phyloP scores from a whole-genome alignment of 1,140 invertebrate species.

The Amphibalanus amphitrite region DNA sequence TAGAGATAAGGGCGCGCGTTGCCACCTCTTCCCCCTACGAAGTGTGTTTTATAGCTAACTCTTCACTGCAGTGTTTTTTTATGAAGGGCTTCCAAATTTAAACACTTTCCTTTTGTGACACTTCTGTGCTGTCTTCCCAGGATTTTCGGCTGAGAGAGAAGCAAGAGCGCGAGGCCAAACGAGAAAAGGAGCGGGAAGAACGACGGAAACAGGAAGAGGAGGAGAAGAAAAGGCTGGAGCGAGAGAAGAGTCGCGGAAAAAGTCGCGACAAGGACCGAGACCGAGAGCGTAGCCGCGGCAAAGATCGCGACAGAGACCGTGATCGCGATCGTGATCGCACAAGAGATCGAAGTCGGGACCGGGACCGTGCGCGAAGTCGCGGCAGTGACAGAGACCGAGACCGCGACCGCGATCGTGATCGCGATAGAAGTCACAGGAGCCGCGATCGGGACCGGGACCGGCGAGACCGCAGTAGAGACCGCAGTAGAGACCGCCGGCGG shows the following conservation, averaged over 20 bases:
- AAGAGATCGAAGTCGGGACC: neutral
- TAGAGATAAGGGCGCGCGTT: neutral
- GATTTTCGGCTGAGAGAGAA: conserved; percentile 9
- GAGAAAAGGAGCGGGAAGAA: conserved; percentile 18
- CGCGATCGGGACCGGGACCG: conserved; percentile 12
- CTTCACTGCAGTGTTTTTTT: neutral
- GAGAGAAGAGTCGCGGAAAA: conserved; percentile 13
- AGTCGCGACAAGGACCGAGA: conserved; percentile 15
- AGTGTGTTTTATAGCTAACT: no score
- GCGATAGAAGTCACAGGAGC: conserved; percentile 12
- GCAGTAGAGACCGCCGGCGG: conserved; percentile 4
- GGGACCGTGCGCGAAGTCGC: conserved; percentile 3
- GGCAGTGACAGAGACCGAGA: conserved; percentile 10
- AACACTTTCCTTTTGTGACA: no score
- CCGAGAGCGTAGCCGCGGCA: conserved; percentile 6
- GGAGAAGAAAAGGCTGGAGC: conserved; percentile 16
- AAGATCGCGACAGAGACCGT: neutral
- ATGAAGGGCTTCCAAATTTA: no score
- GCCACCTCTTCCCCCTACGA: no score
- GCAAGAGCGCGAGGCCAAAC: conserved; percentile 16
- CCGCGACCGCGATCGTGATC: conserved; percentile 8
- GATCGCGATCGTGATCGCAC: conserved; percentile 8
- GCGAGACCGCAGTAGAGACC: conserved; percentile 4
- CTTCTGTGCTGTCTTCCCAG: neutral
- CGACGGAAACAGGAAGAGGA: conserved; percentile 14